Percentiles rank a stretch among this genome's conserved stretches.
Conservation (phyloP, 2,888 invertebrate genomes). For the Sphaeridia pumilis region DNA sequence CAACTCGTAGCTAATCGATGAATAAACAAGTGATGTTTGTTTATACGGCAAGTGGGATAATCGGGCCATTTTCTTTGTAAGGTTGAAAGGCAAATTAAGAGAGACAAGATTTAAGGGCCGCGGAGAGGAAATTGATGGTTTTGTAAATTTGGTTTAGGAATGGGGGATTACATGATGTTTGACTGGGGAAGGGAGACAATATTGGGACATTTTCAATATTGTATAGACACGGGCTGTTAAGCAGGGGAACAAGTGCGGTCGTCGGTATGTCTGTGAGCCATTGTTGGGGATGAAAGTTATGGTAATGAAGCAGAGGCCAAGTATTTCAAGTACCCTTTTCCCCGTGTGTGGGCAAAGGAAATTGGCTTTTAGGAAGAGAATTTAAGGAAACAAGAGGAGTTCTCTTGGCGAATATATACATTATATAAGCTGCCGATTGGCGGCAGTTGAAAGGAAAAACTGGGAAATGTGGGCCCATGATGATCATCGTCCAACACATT, state of each 20-base stretch:
- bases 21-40: too few species aligned
- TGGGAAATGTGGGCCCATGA: too few species aligned
- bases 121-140: neutral
- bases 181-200: too few species aligned
- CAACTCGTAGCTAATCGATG: too few species aligned
- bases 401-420: too few species aligned
- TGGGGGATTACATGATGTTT: too few species aligned
- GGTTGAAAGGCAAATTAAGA: neutral
- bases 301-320: neutral
- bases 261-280: neutral
- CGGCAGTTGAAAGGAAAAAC: neutral
- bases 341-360: neutral
- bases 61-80: too few species aligned
- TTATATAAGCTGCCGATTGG: neutral
- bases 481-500: too few species aligned
- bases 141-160: neutral
- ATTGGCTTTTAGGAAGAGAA: neutral
- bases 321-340: neutral
- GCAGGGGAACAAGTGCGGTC: neutral
- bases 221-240: neutral
- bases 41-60: too few species aligned
- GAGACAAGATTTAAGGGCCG: neutral
- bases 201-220: too few species aligned
- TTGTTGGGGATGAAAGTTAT: neutral
- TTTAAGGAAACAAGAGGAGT: too few species aligned